phyloP scores from a whole-genome alignment of 2,113 vertebrate genomes.

The Phrynosoma blainvillii region DNA sequence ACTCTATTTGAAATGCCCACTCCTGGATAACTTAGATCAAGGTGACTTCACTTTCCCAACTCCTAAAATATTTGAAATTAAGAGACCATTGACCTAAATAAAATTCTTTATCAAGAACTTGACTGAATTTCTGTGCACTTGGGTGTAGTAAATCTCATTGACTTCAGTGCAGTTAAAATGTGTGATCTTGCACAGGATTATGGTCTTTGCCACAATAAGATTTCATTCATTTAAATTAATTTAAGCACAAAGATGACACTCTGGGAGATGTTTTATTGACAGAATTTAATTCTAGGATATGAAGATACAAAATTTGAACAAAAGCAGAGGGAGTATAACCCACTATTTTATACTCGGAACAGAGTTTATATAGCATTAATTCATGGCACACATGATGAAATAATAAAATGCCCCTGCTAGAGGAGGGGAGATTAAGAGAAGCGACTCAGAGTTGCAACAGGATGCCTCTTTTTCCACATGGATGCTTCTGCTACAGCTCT shows the following conservation, averaged over 20 bases:
- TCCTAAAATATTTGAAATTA: background rate
- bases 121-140: background rate
- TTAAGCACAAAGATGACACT: background rate
- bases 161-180: slow-evolving; percentile 1
- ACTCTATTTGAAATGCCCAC: background rate
- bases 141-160: background rate
- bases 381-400: background rate
- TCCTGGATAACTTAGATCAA: background rate
- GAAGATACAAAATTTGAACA: background rate
- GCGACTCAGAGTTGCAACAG: background rate
- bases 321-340: background rate
- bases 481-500: background rate
- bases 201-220: background rate
- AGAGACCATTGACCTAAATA: background rate
- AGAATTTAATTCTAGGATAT: background rate
- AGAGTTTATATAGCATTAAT: background rate
- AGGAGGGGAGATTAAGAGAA: no score
- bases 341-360: background rate
- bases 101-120: background rate
- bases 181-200: background rate
- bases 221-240: slow-evolving; percentile 4
- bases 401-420: background rate
- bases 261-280: background rate
- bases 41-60: background rate
- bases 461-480: background rate